These are phyloP conservation scores for Drosophila paramelanica DNA, from an alignment of 2,888 invertebrate genomes.

Conservation along the genomic window DNA sequence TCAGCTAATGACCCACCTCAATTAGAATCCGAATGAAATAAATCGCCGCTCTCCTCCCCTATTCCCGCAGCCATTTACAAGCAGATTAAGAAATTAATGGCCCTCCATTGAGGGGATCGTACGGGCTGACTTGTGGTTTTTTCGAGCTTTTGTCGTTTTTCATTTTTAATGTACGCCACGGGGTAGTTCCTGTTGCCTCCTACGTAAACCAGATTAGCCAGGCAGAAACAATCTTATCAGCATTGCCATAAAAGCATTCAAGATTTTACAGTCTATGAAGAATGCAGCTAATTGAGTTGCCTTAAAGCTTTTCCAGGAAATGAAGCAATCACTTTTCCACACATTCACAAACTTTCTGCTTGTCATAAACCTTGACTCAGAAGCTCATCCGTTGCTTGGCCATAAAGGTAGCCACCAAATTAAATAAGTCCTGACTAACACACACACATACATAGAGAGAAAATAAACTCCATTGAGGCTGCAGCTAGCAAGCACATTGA, in stretches of 20 bases:
- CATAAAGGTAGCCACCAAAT: slow-evolving; percentile 43
- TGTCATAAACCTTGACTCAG: slow-evolving; percentile 24
- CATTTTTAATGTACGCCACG: slow-evolving; percentile 39
- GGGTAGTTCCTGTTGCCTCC: slow-evolving; percentile 9
- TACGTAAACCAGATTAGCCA: slow-evolving; percentile 11
- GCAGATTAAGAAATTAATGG: slow-evolving; percentile 48
- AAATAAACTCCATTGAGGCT: slow-evolving; percentile 1
- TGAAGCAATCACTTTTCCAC: slow-evolving; percentile 10
- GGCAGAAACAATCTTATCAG: neutral
- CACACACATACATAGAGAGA: neutral
- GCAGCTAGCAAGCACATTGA: slow-evolving; percentile 48
- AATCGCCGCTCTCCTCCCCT: neutral
- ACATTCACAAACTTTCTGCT: slow-evolving; percentile 12
- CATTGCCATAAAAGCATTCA: slow-evolving; percentile 4
- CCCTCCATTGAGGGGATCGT: neutral
- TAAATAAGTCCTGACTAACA: slow-evolving; percentile 36
- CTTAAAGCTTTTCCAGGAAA: slow-evolving; percentile 11
- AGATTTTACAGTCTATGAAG: slow-evolving; percentile 4
- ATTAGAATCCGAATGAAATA: slow-evolving; percentile 15
- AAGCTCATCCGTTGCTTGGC: slow-evolving; percentile 16
- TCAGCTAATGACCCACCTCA: slow-evolving; percentile 29
- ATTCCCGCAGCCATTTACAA: slow-evolving; percentile 20
- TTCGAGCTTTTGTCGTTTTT: slow-evolving; percentile 37
- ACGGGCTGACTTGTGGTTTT: slow-evolving; percentile 28
- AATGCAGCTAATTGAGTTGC: slow-evolving; percentile 33